phyloP scores from a whole-genome alignment of 1,140 invertebrate genomes.

The Meloidogyne floridensis region DNA sequence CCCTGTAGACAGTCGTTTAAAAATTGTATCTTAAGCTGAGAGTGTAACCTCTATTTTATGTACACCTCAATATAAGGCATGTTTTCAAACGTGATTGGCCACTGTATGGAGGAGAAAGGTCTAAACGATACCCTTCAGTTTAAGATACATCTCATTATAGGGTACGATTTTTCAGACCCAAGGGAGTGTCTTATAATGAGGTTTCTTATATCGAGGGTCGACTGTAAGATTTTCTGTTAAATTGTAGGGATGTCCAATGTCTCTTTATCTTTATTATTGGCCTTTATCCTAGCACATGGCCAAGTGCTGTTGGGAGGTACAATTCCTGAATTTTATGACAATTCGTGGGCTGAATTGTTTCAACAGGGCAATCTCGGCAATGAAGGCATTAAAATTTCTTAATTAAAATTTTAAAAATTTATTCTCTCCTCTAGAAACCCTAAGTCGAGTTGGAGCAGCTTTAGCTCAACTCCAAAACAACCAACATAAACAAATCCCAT shows the following conservation, averaged over 20 bases:
- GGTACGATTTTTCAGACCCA: too few relatives aligned
- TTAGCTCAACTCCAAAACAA: neutral
- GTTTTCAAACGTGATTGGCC: too few relatives aligned
- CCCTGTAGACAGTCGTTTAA: neutral
- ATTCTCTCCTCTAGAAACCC: neutral
- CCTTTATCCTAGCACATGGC: slow-evolving; percentile 1
- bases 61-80: too few relatives aligned
- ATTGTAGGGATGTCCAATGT: neutral
- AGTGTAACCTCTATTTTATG: too few relatives aligned
- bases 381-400: neutral
- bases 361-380: neutral
- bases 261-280: slow-evolving; percentile 1
- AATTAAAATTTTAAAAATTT: neutral
- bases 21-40: neutral
- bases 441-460: neutral
- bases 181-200: too few relatives aligned
- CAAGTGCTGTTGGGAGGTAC: neutral
- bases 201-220: too few relatives aligned
- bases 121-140: too few relatives aligned
- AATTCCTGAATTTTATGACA: neutral
- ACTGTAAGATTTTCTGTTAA: too few relatives aligned
- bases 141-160: too few relatives aligned
- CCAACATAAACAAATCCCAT: slow-evolving; percentile 6
- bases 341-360: neutral
- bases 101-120: too few relatives aligned